Percentiles rank a stretch among this genome's conserved stretches.
These are phyloP conservation scores for Anableps anableps DNA, from an alignment of 2,797 vertebrate genomes.

Conservation along the genomic window DNA sequence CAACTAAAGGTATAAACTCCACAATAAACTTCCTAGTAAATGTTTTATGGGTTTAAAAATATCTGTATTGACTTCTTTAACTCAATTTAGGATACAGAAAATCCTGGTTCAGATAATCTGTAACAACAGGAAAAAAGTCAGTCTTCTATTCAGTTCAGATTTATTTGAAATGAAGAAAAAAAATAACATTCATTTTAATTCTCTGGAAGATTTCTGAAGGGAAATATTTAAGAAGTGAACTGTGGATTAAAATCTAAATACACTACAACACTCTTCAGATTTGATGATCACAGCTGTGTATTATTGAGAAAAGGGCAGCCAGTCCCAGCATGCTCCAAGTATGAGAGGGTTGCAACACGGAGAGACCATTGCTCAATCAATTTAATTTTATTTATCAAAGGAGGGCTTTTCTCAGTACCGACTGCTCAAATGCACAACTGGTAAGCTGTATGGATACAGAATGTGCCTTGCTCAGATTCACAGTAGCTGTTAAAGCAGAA, in stretches of 20 bases:
- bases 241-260: slow-evolving; percentile 16
- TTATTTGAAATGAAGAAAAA: background rate
- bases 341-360: slow-evolving; percentile 71
- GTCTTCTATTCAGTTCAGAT: background rate
- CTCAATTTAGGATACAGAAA: background rate
- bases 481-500: slow-evolving; percentile 32
- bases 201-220: slow-evolving; percentile 5
- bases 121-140: background rate
- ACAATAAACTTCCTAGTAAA: background rate
- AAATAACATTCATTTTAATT: slow-evolving; percentile 24
- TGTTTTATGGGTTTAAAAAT: background rate
- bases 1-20: background rate
- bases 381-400: slow-evolving; percentile 52
- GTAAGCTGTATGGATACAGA: background rate
- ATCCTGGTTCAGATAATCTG: background rate
- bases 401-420: slow-evolving; percentile 27
- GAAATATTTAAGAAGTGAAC: background rate
- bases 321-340: slow-evolving; percentile 73
- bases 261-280: slow-evolving; percentile 17
- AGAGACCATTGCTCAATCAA: slow-evolving; percentile 72
- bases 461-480: slow-evolving; percentile 67
- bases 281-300: slow-evolving; percentile 33
- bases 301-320: slow-evolving; percentile 54
- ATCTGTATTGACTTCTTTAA: background rate
- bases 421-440: slow-evolving; percentile 5